phyloP scores from a whole-genome alignment of 1,140 invertebrate genomes.

The Nilaparvata lugens region DNA sequence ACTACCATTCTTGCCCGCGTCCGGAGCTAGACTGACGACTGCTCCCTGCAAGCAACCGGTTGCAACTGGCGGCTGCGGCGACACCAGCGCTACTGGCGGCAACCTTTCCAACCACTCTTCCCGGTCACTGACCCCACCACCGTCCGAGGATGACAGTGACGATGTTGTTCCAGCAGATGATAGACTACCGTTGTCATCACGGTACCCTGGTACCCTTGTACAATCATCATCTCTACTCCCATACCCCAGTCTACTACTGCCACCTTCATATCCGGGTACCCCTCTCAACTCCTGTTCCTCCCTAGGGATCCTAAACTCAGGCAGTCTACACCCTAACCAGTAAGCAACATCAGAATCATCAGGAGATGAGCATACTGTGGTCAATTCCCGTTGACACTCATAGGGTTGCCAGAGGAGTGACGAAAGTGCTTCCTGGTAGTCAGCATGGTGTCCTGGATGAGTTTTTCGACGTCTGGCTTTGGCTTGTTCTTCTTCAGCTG shows the following conservation, averaged over 20 bases:
- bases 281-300: background rate
- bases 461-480: conserved; percentile 9
- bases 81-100: background rate
- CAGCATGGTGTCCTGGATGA: conserved; percentile 3
- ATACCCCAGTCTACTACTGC: no score
- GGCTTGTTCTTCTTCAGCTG: background rate
- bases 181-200: background rate
- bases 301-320: conserved; percentile 1
- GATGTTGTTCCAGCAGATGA: background rate
- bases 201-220: conserved; percentile 2
- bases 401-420: conserved; percentile 32
- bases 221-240: no score
- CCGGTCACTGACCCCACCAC: background rate
- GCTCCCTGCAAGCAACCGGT: background rate
- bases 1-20: background rate
- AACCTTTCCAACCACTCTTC: background rate
- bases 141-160: background rate
- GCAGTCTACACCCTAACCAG: conserved; percentile 13
- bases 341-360: conserved; percentile 24
- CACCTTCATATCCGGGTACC: background rate
- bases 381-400: conserved; percentile 23
- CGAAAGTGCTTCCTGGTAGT: conserved; percentile 27
- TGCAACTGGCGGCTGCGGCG: conserved; percentile 8
- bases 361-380: background rate
- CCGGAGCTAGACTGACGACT: background rate